A percentile compares a stretch with the other conserved stretches of the same genome.
Conservation (phyloP, 2,113 vertebrate species). For the Anthoscopus minutus region DNA sequence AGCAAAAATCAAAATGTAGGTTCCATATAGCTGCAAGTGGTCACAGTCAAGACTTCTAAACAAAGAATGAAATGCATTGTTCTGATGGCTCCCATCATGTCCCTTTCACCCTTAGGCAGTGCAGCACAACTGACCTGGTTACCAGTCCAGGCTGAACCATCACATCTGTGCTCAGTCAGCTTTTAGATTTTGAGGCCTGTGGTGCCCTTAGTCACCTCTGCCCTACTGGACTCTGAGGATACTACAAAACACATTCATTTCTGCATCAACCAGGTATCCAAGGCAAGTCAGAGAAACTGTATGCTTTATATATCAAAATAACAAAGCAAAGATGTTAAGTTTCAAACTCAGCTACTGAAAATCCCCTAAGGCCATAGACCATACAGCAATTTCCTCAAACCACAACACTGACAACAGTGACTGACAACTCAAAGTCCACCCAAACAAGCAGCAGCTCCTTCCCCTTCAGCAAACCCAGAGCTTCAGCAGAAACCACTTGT, state of each 20-base stretch:
- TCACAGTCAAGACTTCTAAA: not conserved
- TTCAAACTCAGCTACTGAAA: not conserved
- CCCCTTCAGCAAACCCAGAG: not conserved
- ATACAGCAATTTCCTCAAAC: not conserved
- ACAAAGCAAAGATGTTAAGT: not conserved
- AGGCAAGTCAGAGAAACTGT: not conserved
- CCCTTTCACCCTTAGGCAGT: not conserved
- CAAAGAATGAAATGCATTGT: not conserved
- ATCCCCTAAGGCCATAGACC: not conserved
- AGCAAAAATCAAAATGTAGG: not conserved
- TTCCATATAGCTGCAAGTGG: not conserved
- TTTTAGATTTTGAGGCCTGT: not conserved
- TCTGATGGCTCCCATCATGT: not conserved
- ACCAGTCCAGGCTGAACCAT: not conserved
- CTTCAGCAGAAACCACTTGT: not conserved
- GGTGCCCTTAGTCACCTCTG: not conserved
- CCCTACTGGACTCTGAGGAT: not conserved
- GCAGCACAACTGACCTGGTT: not conserved
- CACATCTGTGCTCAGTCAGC: not conserved
- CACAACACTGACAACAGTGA: rapidly evolving
- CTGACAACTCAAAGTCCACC: not conserved
- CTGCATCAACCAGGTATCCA: not conserved
- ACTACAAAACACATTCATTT: not conserved
- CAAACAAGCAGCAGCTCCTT: not conserved
- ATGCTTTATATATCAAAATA: not conserved